Conservation (phyloP, 2,797 vertebrate species). For the Poeciliopsis gracilis region DNA sequence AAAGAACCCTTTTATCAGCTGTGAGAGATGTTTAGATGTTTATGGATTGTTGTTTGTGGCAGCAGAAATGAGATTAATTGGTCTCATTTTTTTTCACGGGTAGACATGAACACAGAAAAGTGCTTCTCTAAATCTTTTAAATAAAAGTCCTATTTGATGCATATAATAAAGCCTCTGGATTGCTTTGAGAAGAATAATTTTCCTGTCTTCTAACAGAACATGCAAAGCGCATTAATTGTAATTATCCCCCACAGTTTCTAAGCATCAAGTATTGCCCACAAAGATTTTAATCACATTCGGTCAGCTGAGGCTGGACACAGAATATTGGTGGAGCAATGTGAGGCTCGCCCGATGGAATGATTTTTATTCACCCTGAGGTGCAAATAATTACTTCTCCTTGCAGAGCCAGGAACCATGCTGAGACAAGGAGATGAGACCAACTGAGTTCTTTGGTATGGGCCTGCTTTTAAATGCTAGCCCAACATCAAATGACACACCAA, state of each 20-base stretch:
- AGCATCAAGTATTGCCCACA: conserved; percentile 27
- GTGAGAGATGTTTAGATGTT: conserved; percentile 5
- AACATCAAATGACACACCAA: conserved; percentile 37
- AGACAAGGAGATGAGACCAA: conserved; percentile 33
- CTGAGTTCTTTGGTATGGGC: conserved; percentile 14
- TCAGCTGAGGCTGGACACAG: conserved; percentile 16
- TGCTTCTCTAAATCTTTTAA: not conserved
- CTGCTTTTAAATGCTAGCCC: conserved; percentile 23
- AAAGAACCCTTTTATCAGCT: conserved; percentile 10
- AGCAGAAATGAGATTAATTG: not conserved
- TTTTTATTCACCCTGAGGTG: conserved; percentile 48
- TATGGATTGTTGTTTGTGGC: conserved; percentile 1
- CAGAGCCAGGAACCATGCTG: conserved; percentile 35
- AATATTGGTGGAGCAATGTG: conserved; percentile 24
- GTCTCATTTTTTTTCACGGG: not conserved
- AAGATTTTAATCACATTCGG: conserved; percentile 23
- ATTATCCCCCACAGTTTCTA: conserved; percentile 26
- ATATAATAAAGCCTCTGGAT: conserved; percentile 18
- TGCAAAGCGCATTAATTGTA: conserved; percentile 21
- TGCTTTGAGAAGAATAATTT: conserved; percentile 22
- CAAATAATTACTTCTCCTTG: conserved; percentile 54
- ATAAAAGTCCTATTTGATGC: conserved; percentile 11
- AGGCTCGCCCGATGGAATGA: conserved; percentile 19
- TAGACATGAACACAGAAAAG: not conserved
- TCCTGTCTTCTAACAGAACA: conserved; percentile 15